Conservation (phyloP, 2,888 invertebrate genomes). For the Panzeria rudis region DNA sequence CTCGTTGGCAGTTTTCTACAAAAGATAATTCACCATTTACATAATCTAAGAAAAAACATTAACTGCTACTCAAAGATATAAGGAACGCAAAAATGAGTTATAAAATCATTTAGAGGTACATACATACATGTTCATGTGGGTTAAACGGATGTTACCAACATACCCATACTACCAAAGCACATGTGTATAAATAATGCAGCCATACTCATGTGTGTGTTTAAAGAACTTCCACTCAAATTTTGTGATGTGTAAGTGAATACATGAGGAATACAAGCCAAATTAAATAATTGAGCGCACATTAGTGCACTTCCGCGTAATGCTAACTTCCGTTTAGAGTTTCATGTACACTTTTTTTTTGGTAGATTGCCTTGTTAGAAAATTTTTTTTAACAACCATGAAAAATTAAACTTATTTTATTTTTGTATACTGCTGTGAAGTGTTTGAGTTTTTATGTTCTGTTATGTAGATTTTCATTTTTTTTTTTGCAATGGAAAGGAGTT, state of each 20-base stretch:
- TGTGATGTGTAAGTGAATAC: constrained; percentile 26
- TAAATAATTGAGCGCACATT: constrained; percentile 72
- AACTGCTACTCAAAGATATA: constrained; percentile 9
- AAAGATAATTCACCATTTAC: constrained; percentile 21
- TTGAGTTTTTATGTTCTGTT: neutral
- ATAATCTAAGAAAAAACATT: constrained; percentile 17
- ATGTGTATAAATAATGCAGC: neutral
- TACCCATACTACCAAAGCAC: neutral
- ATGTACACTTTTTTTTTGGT: constrained; percentile 15
- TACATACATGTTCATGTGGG: constrained; percentile 33
- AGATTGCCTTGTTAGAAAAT: constrained; percentile 26
- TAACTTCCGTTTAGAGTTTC: constrained; percentile 66
- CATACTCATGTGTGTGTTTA: neutral
- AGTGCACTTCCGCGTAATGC: constrained; percentile 72
- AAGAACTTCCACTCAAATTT: constrained; percentile 9
- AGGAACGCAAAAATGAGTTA: neutral
- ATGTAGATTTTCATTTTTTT: neutral
- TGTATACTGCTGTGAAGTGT: neutral
- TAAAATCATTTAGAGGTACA: neutral
- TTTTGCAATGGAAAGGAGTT: neutral
- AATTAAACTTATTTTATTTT: neutral
- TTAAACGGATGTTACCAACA: constrained; percentile 46
- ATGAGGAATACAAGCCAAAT: constrained; percentile 59
- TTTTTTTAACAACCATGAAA: constrained; percentile 4
- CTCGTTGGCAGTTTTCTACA: neutral